These are phyloP conservation scores for Pammene aurita DNA, from an alignment of 2,888 invertebrate genomes.

Conservation along the genomic window DNA sequence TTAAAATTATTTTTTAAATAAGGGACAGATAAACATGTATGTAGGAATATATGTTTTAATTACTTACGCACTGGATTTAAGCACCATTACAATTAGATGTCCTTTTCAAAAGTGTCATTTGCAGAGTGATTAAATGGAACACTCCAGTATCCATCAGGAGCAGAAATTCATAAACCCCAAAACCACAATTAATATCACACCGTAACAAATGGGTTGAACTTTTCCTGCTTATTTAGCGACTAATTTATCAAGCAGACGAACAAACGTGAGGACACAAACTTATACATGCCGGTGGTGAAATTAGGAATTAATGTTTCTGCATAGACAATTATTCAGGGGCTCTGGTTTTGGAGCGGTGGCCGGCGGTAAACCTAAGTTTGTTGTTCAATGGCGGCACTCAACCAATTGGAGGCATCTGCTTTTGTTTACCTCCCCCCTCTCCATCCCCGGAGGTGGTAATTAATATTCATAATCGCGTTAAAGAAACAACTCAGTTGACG, in stretches of 20 bases:
- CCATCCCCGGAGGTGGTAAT: conserved; percentile 48
- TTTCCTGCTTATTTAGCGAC: conserved; percentile 30
- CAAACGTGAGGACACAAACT: conserved; percentile 24
- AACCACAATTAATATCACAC: conserved; percentile 40
- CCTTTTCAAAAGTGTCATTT: conserved; percentile 17
- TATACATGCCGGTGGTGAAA: conserved; percentile 12
- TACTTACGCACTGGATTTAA: background rate
- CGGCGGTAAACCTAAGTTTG: conserved; percentile 30
- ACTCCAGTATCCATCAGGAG: conserved; percentile 27
- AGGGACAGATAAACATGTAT: too few species aligned
- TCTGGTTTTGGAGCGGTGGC: conserved; percentile 6
- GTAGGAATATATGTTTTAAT: conserved; percentile 6
- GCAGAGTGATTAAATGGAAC: conserved; percentile 25
- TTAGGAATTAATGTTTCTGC: background rate
- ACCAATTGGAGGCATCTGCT: conserved; percentile 64
- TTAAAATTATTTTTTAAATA: too few species aligned
- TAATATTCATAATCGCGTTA: conserved; percentile 67
- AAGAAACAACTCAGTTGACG: conserved; percentile 52
- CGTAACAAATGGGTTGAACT: conserved; percentile 38
- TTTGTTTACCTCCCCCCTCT: conserved; percentile 51
- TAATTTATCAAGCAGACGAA: conserved; percentile 38
- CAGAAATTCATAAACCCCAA: conserved; percentile 33
- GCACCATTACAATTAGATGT: conserved; percentile 13
- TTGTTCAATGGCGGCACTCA: conserved; percentile 49
- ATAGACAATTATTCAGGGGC: background rate